Conservation (phyloP, 2,888 invertebrate species). For the Oegoconia quadripuncta region DNA sequence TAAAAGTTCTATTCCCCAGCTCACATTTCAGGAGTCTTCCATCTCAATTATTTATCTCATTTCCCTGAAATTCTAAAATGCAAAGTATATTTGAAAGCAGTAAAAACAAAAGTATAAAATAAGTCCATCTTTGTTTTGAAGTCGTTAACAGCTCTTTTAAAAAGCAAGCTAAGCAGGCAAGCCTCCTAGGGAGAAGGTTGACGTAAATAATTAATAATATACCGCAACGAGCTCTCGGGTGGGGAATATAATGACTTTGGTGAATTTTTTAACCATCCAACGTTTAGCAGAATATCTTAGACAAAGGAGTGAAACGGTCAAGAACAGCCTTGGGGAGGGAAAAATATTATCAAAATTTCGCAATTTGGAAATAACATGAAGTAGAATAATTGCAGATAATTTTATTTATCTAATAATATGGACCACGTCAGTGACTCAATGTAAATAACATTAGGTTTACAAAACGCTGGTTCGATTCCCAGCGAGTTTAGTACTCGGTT, state of each 20-base stretch:
- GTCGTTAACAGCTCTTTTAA: constrained; percentile 40
- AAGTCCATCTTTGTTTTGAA: constrained; percentile 31
- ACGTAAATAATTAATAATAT: constrained; percentile 53
- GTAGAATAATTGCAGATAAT: no score
- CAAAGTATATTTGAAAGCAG: constrained; percentile 1
- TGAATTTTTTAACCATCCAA: constrained; percentile 49
- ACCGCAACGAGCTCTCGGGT: constrained; percentile 36
- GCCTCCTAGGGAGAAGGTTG: constrained; percentile 31
- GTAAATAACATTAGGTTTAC: no score
- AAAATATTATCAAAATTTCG: constrained; percentile 15
- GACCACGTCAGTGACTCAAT: no score
- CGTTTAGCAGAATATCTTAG: constrained; percentile 26
- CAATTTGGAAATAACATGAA: no score
- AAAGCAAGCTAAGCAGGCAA: no score
- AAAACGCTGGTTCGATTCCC: no score
- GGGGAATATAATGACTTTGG: constrained; percentile 43
- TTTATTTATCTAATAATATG: no score
- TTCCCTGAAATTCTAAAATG: background rate
- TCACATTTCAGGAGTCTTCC: background rate
- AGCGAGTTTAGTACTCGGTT: no score
- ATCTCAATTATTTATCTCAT: background rate
- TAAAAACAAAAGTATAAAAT: constrained; percentile 16
- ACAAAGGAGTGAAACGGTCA: background rate
- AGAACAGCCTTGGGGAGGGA: constrained; percentile 19
- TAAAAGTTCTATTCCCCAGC: no score